phyloP scores from a whole-genome alignment of 2,113 vertebrate genomes.

The Sylvietta virens region DNA sequence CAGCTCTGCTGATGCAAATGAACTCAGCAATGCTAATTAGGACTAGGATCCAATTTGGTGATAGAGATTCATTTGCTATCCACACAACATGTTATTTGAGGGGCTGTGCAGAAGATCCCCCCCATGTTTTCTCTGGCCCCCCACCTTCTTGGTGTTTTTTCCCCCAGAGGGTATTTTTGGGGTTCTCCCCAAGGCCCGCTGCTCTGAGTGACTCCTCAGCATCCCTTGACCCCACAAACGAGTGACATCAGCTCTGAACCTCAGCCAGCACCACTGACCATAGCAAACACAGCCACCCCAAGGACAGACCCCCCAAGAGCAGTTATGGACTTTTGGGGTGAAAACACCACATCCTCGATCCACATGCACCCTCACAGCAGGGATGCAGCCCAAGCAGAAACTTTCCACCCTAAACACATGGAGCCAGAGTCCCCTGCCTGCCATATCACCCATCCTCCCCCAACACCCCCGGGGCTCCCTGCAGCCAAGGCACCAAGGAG shows the following conservation, averaged over 20 bases:
- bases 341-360: background rate
- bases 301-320: background rate
- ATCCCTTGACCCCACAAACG: background rate
- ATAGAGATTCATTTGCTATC: background rate
- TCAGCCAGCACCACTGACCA: background rate
- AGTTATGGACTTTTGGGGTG: background rate
- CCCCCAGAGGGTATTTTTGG: background rate
- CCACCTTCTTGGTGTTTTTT: background rate
- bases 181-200: background rate
- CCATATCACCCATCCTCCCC: background rate
- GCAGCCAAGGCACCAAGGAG: background rate
- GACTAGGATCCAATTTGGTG: background rate
- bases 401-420: background rate
- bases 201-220: background rate
- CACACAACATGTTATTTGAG: background rate
- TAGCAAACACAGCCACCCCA: background rate
- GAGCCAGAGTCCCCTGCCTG: background rate
- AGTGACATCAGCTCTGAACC: background rate
- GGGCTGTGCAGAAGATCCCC: background rate
- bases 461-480: background rate
- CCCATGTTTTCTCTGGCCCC: background rate
- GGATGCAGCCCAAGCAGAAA: background rate
- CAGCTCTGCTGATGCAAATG: background rate
- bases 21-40: background rate
- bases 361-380: rapidly evolving